Base-by-base conservation (phyloP, 2,797 vertebrate genomes). In the Arnoldichthys spilopterus region DNA sequence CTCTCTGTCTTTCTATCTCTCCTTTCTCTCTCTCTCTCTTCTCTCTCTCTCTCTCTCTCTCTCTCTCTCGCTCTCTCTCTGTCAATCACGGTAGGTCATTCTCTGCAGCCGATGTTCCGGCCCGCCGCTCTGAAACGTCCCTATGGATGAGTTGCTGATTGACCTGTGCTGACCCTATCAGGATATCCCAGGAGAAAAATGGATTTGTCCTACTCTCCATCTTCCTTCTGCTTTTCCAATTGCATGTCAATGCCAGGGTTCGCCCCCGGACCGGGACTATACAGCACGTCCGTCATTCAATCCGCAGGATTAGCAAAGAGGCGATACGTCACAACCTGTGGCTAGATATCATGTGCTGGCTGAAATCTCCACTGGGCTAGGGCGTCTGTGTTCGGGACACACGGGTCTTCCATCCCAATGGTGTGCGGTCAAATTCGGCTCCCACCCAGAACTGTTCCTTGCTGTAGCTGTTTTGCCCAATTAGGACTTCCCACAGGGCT, bases 141-240 rank as follows among this genome's bases (percentile, higher is more conserved):
- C 80, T 87, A 87, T 78, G 91, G 90, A 86, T 92, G 89, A 90
- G 81, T 74, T 81, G 34, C 72, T 86, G 64, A 4, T 89, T 91
- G 89, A 86, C 84, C 85, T 89, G 86, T 18, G 83, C 84, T 34
- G 88, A 90, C 75, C 69, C 74, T 69, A 82, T 83, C 78, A 7
- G 91, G 86, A 76, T 86, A 84, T 66, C 87, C 79, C 51, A 87
- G 88, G 87, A 86, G 85, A 92, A 85, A 91, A 85, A 91, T 90
- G 90, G 90, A 89, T 76, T 84, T 86, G 85, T 84, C 86, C 87
- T 84, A 85, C 88, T 85, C 81, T 88, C 89, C 89, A 81, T 64
- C 26, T 79, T 62, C 63, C 49, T 72, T 61, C 61, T 40, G 53
- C 66, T 72, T 66, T 79, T 73, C 20, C 62, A 59, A 45, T 70